phyloP scores from a whole-genome alignment of 2,113 vertebrate genomes.

The Mungos mungo region DNA sequence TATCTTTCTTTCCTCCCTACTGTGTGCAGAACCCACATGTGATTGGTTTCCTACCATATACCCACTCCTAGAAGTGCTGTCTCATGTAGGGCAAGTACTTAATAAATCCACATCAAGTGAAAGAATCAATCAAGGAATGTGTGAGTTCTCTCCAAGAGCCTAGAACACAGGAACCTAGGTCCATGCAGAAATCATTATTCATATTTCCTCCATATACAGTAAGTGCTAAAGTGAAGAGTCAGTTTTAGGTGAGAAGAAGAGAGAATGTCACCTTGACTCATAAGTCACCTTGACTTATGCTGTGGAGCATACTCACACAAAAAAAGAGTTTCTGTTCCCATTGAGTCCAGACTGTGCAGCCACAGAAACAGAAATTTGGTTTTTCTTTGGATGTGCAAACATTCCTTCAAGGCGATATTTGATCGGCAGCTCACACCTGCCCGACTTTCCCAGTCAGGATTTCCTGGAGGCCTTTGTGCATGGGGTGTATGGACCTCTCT shows the following conservation, averaged over 20 bases:
- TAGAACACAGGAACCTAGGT: neutral
- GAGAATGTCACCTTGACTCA: neutral
- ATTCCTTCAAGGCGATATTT: rapidly evolving
- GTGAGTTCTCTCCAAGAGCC: neutral
- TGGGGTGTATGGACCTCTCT: neutral
- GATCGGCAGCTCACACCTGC: neutral
- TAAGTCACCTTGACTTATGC: neutral
- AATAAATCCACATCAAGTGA: neutral
- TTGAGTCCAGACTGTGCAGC: neutral
- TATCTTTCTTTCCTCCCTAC: neutral
- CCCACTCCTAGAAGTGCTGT: neutral
- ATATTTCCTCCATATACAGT: neutral
- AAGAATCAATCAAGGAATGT: neutral
- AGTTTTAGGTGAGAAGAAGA: neutral
- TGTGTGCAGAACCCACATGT: neutral
- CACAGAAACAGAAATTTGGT: neutral
- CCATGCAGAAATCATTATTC: neutral
- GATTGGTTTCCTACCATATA: neutral
- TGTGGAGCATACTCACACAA: neutral
- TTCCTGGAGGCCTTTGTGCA: neutral
- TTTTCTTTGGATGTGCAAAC: neutral
- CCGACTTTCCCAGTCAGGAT: neutral
- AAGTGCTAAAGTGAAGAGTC: neutral
- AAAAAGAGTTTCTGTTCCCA: neutral
- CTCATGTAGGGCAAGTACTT: neutral